A percentile compares a stretch with the other conserved stretches of the same genome.
phyloP scores from a whole-genome alignment of 2,888 invertebrate genomes.

The Tiphia femorata region DNA sequence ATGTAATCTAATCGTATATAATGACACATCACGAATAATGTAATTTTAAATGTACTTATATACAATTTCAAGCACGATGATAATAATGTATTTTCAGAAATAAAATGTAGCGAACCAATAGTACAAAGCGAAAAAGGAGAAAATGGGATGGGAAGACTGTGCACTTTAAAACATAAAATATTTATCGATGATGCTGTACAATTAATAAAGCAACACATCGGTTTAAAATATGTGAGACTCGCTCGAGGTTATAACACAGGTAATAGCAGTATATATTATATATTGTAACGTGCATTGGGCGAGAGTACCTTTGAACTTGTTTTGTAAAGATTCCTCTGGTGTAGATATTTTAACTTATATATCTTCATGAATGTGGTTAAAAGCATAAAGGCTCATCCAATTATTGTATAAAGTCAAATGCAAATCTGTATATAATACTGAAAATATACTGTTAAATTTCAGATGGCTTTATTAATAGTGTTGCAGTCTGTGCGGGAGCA shows the following conservation, averaged over 20 bases:
- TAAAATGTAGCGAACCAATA: constrained; percentile 57
- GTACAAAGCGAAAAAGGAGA: constrained; percentile 41
- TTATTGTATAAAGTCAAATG: neutral
- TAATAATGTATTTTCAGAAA: too few relatives aligned
- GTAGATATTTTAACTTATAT: too few relatives aligned
- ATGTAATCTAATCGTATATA: too few relatives aligned
- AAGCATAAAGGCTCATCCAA: neutral
- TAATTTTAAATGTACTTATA: neutral
- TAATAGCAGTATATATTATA: constrained; percentile 31
- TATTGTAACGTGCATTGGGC: too few relatives aligned
- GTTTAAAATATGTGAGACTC: constrained; percentile 79
- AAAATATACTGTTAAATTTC: constrained; percentile 37
- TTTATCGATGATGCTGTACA: constrained; percentile 75
- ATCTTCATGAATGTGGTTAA: neutral
- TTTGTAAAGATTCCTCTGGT: too few relatives aligned
- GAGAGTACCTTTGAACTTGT: too few relatives aligned
- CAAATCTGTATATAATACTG: neutral
- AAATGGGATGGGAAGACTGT: constrained; percentile 74
- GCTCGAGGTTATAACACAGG: constrained; percentile 73
- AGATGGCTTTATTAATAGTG: constrained; percentile 72
- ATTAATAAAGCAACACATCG: constrained; percentile 78
- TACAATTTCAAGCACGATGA: neutral
- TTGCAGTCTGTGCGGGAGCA: constrained; percentile 93
- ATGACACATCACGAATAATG: too few relatives aligned
- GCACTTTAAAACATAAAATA: constrained; percentile 70